Evolutionary conservation across 2,797 vertebrate species (phyloP).

Genomic region (Danio choprae): DNA sequence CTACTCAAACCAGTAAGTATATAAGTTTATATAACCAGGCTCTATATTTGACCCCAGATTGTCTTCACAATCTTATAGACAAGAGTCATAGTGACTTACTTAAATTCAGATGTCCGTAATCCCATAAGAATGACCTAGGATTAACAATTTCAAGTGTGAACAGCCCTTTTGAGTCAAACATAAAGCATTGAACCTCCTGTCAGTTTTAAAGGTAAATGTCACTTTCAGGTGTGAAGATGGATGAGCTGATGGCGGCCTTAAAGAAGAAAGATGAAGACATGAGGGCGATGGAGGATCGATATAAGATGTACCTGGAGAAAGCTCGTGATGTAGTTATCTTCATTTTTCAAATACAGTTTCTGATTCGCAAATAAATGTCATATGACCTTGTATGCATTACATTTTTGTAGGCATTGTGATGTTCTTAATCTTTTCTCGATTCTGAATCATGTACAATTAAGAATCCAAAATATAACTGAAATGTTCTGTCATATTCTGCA

Average conservation of each 20-base stretch:
- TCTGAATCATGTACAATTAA: not conserved
- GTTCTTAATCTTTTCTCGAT: not conserved
- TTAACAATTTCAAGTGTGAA: too few species aligned
- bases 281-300: constrained; percentile 98
- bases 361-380: not conserved
- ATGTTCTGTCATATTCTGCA: not conserved
- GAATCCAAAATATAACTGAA: not conserved
- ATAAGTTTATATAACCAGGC: not conserved
- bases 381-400: not conserved
- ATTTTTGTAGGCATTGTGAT: not conserved
- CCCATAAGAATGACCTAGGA: too few species aligned
- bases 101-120: not conserved
- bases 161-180: not conserved
- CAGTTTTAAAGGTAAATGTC: not conserved
- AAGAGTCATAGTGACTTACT: not conserved
- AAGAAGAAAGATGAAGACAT: constrained; percentile 99
- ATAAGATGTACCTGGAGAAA: constrained; percentile 99
- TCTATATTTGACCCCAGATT: not conserved
- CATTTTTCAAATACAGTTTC: not conserved
- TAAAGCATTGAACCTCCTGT: not conserved
- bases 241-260: constrained; percentile 91
- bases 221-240: constrained; percentile 85
- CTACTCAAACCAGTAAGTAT: constrained; percentile 85
- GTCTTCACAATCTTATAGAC: not conserved
- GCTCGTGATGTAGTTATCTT: constrained; percentile 87